phyloP scores from a whole-genome alignment of 2,113 vertebrate species.

The Conger conger region DNA sequence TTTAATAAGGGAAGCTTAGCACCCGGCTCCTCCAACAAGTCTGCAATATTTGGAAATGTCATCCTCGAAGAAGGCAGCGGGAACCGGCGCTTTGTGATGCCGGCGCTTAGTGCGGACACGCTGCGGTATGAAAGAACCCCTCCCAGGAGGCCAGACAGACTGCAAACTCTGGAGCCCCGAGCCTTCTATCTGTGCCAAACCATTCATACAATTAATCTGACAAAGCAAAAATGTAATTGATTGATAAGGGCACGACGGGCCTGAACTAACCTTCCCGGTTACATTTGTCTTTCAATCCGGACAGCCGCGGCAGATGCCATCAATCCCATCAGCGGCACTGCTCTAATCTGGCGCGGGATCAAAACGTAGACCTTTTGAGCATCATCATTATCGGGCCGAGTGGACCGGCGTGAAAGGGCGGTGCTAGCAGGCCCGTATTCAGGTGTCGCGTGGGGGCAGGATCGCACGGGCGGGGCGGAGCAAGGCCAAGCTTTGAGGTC shows the following conservation, averaged over 20 bases:
- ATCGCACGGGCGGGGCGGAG: constrained; percentile 69
- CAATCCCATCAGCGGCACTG: constrained; percentile 57
- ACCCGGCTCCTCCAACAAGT: not conserved
- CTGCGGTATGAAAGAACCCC: not conserved
- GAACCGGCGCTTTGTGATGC: constrained; percentile 6
- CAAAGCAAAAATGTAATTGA: constrained; percentile 68
- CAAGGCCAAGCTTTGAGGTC: constrained; percentile 68
- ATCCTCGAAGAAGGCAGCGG: not conserved
- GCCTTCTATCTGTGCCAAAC: constrained; percentile 56
- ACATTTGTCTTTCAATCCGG: constrained; percentile 56
- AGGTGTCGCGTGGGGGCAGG: constrained; percentile 71
- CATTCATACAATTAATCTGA: constrained; percentile 69
- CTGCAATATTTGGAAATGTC: constrained; percentile 13
- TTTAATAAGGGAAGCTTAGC: constrained; percentile 17
- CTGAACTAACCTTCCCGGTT: constrained; percentile 46
- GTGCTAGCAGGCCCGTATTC: constrained; percentile 68
- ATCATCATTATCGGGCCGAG: constrained; percentile 62
- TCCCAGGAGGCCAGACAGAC: not conserved
- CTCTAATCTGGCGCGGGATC: constrained; percentile 67
- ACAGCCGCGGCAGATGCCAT: constrained; percentile 67
- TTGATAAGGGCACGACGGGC: constrained; percentile 55
- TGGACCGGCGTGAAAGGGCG: constrained; percentile 68
- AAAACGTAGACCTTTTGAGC: constrained; percentile 62
- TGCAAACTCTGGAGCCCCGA: not conserved
- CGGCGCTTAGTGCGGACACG: not conserved